A percentile compares a stretch with the other conserved stretches of the same genome.
Evolutionary conservation across 1,140 invertebrate genomes (phyloP).

Genomic region (Cotesia chilonis): DNA sequence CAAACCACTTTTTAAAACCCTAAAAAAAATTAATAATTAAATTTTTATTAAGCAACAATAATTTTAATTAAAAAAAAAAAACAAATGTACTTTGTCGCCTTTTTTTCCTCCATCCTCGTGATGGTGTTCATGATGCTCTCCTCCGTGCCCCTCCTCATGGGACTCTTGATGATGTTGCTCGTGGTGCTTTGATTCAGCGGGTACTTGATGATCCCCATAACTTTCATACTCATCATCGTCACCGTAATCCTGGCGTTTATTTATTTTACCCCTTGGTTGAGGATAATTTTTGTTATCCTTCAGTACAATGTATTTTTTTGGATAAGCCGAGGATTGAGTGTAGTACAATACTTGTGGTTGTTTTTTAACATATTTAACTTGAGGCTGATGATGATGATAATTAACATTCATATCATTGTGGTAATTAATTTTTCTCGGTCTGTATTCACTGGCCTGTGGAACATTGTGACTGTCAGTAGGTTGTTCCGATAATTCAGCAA

Average conservation of each 20-base stretch:
- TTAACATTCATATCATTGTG: no score
- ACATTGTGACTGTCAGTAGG: no score
- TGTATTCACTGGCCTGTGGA: no score
- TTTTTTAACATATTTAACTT: no score
- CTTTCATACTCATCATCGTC: background rate
- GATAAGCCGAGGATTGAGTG: no score
- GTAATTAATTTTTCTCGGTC: no score
- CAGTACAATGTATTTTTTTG: conserved; percentile 40
- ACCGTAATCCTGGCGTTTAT: background rate
- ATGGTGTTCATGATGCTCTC: conserved; percentile 51
- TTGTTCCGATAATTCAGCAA: no score
- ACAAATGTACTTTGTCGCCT: conserved; percentile 55
- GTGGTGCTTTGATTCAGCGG: conserved; percentile 21
- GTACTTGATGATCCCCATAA: background rate
- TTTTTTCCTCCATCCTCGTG: conserved; percentile 51
- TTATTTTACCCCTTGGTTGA: background rate
- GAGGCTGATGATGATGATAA: no score
- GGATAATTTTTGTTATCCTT: background rate
- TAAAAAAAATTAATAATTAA: conserved; percentile 37
- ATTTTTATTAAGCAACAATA: background rate
- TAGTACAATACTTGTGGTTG: no score
- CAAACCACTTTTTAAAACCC: conserved; percentile 60
- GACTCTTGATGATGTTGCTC: conserved; percentile 39
- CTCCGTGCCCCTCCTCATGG: conserved; percentile 51
- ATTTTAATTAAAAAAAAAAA: conserved; percentile 8